These are phyloP conservation scores for Ophiothrix spiculata DNA, from an alignment of 35 echinoderm and acorn worm genomes.

Conservation along the genomic window DNA sequence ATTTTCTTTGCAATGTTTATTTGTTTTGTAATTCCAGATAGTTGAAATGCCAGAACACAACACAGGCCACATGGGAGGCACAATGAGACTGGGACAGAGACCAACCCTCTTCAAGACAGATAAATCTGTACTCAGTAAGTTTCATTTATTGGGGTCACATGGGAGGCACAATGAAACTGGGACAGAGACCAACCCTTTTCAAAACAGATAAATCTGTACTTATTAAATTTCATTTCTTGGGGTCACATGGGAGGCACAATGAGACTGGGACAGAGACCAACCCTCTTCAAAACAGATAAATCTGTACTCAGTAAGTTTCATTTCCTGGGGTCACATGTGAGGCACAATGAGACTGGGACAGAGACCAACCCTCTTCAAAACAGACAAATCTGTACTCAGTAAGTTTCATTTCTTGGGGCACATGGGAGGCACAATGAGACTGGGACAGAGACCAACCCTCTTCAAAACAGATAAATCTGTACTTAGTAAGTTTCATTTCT, in stretches of 20 bases:
- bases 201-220: too few species aligned
- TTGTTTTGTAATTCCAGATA: slow-evolving; percentile 36
- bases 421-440: slow-evolving; percentile 97
- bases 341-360: slow-evolving; percentile 77
- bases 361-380: background rate
- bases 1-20: too few species aligned
- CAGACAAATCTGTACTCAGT: slow-evolving; percentile 61
- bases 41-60: slow-evolving; percentile 99
- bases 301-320: slow-evolving; percentile 90
- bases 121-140: slow-evolving; percentile 79
- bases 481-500: slow-evolving; percentile 92
- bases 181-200: background rate
- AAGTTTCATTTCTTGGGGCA: slow-evolving; percentile 70
- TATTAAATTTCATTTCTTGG: too few species aligned
- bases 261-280: slow-evolving; percentile 84
- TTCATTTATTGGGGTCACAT: background rate
- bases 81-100: slow-evolving; percentile 87
- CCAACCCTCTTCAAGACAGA: slow-evolving; percentile 90
- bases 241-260: slow-evolving; percentile 99
- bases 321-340: background rate
- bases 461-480: slow-evolving; percentile 81
- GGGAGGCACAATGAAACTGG: background rate
- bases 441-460: slow-evolving; percentile 81
- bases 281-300: slow-evolving; percentile 77
- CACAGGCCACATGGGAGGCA: slow-evolving; percentile 98